phyloP scores from a whole-genome alignment of 2,797 vertebrate genomes.

The Chaunax sp. region DNA sequence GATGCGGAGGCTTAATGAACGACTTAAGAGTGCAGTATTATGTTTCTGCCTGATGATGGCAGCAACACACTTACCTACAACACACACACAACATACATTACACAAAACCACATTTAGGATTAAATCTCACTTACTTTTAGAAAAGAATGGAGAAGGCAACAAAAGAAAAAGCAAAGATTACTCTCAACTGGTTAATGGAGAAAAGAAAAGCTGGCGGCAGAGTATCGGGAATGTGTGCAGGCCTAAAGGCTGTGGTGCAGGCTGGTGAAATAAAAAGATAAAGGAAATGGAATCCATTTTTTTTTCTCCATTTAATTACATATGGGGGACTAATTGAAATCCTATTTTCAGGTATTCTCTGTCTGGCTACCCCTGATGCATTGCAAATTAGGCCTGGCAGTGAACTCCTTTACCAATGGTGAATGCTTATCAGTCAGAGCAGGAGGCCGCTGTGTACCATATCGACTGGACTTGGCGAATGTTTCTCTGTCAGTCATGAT shows the following conservation, averaged over 20 bases:
- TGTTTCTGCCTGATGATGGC: constrained; percentile 83
- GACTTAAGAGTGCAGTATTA: constrained; percentile 58
- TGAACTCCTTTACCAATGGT: constrained; percentile 47
- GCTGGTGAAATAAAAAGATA: constrained; percentile 56
- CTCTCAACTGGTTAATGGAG: constrained; percentile 68
- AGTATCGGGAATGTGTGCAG: constrained; percentile 45
- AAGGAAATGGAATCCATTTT: constrained; percentile 73
- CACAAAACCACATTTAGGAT: constrained; percentile 59
- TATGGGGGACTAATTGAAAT: constrained; percentile 74
- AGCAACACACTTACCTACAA: constrained; percentile 79
- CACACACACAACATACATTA: constrained; percentile 51
- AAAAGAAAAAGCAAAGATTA: constrained; percentile 75
- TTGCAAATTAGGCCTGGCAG: constrained; percentile 73
- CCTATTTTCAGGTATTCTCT: constrained; percentile 67
- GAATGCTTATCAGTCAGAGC: constrained; percentile 71
- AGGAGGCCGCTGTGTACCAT: constrained; percentile 47
- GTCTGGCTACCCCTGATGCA: constrained; percentile 75
- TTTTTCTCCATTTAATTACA: constrained; percentile 80
- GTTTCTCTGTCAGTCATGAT: constrained; percentile 39
- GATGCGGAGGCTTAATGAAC: constrained; percentile 11
- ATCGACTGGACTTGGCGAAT: constrained; percentile 50
- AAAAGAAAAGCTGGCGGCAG: constrained; percentile 54
- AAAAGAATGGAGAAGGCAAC: constrained; percentile 77
- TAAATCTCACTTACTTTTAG: constrained; percentile 79
- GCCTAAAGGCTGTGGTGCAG: constrained; percentile 23